A percentile compares a stretch with the other conserved stretches of the same genome.
phyloP scores from a whole-genome alignment of 1,140 invertebrate species.

The Drosophila mayri region DNA sequence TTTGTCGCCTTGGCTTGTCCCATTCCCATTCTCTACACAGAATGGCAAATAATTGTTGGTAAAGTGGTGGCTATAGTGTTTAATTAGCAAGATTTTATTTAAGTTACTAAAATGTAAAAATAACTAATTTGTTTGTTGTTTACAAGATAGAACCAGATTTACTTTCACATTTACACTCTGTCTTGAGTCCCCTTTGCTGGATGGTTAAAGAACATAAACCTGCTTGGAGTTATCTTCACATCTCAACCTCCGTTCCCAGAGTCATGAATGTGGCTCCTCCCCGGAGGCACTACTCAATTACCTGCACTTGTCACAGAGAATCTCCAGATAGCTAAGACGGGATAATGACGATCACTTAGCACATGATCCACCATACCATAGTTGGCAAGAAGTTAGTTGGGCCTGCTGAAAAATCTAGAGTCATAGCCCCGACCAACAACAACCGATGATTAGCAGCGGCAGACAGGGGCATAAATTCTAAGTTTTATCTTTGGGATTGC shows the following conservation, averaged over 20 bases:
- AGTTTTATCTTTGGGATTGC: constrained; percentile 37
- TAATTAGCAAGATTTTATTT: background rate
- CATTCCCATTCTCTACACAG: background rate
- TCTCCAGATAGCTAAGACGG: constrained; percentile 28
- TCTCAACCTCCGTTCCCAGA: constrained; percentile 25
- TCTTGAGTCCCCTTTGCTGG: background rate
- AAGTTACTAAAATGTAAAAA: background rate
- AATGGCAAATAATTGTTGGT: background rate
- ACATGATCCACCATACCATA: constrained; percentile 40
- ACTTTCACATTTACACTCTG: constrained; percentile 29
- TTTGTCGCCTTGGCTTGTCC: constrained; percentile 34
- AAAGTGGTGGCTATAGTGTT: background rate
- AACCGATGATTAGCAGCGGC: constrained; percentile 28
- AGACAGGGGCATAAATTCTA: constrained; percentile 28
- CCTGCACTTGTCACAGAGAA: constrained; percentile 46
- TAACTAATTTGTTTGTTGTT: background rate
- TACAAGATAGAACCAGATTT: constrained; percentile 2
- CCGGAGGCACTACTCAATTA: constrained; percentile 35
- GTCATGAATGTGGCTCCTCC: constrained; percentile 31
- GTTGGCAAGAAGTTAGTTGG: constrained; percentile 10
- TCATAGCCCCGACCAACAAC: constrained; percentile 17
- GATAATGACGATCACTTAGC: constrained; percentile 47
- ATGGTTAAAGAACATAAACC: constrained; percentile 18
- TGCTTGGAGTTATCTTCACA: constrained; percentile 23
- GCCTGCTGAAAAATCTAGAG: constrained; percentile 3